phyloP scores from a whole-genome alignment of 92 coral and sea anemone genomes.

The Chrysogorgia sp. region DNA sequence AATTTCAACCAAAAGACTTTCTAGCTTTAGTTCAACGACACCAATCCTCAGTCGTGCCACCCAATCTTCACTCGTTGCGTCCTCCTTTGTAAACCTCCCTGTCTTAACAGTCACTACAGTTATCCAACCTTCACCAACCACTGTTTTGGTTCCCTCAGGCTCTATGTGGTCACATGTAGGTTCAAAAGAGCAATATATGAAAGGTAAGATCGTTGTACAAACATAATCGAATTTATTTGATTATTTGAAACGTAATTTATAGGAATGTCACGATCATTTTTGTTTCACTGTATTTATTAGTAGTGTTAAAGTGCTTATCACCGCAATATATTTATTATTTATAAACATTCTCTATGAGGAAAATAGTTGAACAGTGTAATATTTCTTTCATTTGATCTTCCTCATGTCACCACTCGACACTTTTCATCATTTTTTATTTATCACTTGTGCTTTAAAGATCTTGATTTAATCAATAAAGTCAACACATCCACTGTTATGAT shows the following conservation, averaged over 20 bases:
- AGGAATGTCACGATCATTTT: background rate
- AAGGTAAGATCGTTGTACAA: background rate
- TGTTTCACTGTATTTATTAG: background rate
- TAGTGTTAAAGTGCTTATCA: too few relatives aligned
- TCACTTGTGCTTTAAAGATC: constrained; percentile 7
- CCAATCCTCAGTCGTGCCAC: too few relatives aligned
- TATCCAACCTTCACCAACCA: constrained; percentile 15
- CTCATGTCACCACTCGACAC: background rate
- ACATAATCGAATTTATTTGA: background rate
- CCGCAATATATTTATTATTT: too few relatives aligned
- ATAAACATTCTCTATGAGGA: too few relatives aligned
- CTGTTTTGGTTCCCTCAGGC: background rate
- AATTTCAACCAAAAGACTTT: background rate
- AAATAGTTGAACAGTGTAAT: too few relatives aligned
- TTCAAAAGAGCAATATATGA: background rate
- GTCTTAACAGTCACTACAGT: background rate
- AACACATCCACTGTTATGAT: constrained; percentile 11
- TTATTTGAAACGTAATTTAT: background rate
- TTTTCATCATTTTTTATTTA: background rate
- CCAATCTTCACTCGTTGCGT: background rate
- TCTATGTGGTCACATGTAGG: background rate
- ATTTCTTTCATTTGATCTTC: too few relatives aligned
- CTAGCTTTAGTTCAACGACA: too few relatives aligned
- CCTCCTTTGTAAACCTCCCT: background rate
- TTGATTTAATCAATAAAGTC: constrained; percentile 8